Percentiles rank a stretch among this genome's conserved stretches.
Evolutionary conservation across 2,888 invertebrate species (phyloP).

Genomic region (Amaurobius ferox): DNA sequence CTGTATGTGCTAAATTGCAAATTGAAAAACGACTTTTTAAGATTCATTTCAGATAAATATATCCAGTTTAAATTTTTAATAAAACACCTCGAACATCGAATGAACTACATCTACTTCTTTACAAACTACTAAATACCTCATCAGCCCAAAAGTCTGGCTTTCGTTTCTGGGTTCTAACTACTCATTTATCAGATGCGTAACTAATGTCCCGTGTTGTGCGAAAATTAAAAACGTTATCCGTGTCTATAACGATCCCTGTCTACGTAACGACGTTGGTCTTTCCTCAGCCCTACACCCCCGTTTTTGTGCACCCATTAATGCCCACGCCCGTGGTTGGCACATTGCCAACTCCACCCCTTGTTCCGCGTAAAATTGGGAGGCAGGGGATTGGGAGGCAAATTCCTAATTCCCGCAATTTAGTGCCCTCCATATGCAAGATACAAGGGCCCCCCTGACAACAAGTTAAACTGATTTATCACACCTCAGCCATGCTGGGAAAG

Average conservation of each 20-base stretch:
- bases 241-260: not conserved
- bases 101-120: no score
- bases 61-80: no score
- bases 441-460: slow-evolving; percentile 14
- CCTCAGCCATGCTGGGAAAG: not conserved
- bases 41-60: no score
- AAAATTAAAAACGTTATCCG: not conserved
- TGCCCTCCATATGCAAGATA: slow-evolving; percentile 17
- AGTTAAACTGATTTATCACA: slow-evolving; percentile 32
- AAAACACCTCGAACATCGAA: no score
- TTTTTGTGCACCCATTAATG: slow-evolving; percentile 18
- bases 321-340: slow-evolving; percentile 22
- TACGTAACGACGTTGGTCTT: not conserved
- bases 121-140: no score
- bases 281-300: not conserved
- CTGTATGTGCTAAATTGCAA: no score
- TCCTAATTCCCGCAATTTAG: slow-evolving; percentile 15
- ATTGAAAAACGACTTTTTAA: no score
- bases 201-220: not conserved
- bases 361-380: not conserved
- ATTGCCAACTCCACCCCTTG: slow-evolving; percentile 25
- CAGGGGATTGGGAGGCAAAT: not conserved
- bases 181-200: no score
- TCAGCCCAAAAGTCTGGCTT: no score
- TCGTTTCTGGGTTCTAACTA: no score